Evolutionary conservation across 2,113 vertebrate genomes (phyloP).

Genomic region (Muscicapa adusta): DNA sequence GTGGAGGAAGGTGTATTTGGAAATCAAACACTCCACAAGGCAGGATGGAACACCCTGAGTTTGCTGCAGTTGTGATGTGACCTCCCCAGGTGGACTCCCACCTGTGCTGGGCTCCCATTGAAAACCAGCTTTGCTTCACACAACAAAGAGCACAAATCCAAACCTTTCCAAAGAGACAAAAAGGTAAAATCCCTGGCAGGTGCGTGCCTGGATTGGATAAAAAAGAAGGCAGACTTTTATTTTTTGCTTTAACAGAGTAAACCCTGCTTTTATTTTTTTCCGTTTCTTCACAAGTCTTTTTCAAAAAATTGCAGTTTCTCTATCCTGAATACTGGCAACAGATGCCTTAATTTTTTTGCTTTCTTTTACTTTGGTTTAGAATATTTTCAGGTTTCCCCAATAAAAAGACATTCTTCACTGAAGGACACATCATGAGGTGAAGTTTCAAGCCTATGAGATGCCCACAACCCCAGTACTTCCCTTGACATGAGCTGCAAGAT

Average conservation of each 20-base stretch:
- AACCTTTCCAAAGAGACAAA: not conserved
- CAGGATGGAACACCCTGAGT: not conserved
- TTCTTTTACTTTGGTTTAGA: not conserved
- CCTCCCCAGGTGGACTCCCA: fast-evolving
- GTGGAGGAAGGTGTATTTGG: not conserved
- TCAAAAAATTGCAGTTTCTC: not conserved
- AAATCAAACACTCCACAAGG: not conserved
- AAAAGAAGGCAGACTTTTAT: not conserved
- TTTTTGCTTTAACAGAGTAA: not conserved
- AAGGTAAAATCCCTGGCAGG: not conserved
- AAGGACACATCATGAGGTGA: not conserved
- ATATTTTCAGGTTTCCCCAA: not conserved
- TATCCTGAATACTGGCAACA: not conserved
- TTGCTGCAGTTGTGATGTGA: not conserved
- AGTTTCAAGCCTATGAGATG: not conserved
- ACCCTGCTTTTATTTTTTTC: not conserved
- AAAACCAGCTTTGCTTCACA: not conserved
- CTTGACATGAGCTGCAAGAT: not conserved
- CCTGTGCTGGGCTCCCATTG: not conserved
- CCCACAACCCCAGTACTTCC: not conserved
- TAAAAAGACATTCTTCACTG: not conserved
- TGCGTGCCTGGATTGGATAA: not conserved
- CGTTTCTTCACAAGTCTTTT: not conserved
- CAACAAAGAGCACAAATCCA: not conserved
- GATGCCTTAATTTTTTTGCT: not conserved